Evolutionary conservation across 2,113 vertebrate species (phyloP), one percentile per base, ranked within the genome.

Genomic region (Columba livia): DNA sequence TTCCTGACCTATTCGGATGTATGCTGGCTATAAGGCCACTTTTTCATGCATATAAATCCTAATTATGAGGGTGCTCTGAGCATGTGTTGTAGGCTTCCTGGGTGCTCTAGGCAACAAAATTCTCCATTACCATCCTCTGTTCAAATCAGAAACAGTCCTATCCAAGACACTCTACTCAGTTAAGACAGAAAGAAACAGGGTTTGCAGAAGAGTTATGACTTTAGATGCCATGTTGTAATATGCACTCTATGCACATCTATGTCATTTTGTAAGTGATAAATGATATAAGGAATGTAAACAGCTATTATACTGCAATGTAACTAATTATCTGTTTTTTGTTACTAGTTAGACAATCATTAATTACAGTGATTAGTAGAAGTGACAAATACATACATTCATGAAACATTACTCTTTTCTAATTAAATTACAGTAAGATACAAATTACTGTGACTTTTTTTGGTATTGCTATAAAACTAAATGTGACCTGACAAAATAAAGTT

Each of bases 11-110:
- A 14, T 50, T 82, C 57, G 82, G 21, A 54, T n/a, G 17, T n/a
- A 34, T 0, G 0, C 20, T 67, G 42, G 15, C 61, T 51, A 11
- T 25, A n/a, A 20, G 9, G 6, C 11, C 25, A 19, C 18, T 36
- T 64, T 83, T 34, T 61, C 9, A 2, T 8, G 11, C 16, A 10
- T 10, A n/a, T 54, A 74, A 79, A 54, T 15, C 5, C 60, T 29
- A 28, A 72, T 61, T 42, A 29, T n/a, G 24, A 23, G 28, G 36
- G 15, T 29, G 24, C 26, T 61, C 28, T 44, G 12, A 17, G 12
- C 12, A 56, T 17, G 15, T 51, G 8, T 38, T 20, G 10, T 23
- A 64, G 42, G 60, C 16, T 60, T 32, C 18, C 31, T 14, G 54
- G 34, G 23, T 48, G 31, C 29, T 8, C 3, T 58, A 25, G 6